Base-by-base conservation (phyloP, 2,113 vertebrate genomes). In the Rana temporaria region DNA sequence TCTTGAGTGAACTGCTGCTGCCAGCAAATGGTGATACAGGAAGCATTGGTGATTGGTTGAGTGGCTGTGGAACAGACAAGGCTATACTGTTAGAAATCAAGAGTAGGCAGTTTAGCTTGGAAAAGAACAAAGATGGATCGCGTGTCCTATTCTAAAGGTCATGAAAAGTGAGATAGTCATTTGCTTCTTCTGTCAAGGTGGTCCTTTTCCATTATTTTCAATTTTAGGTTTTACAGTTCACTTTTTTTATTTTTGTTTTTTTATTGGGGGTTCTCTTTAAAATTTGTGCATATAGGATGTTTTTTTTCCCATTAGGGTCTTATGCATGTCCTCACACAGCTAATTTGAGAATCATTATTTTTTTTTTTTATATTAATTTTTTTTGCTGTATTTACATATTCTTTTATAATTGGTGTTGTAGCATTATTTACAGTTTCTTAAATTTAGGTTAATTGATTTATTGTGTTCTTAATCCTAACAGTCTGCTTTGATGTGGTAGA, bases 21-120 rank as follows among this genome's bases (percentile, higher is more conserved):
- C 93, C 94, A 96, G 94, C 98, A 99, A 99, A 99, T 99, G 97
- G 97, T 93, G 91, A 92, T 92, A 93, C 92, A 94, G 93, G 95
- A 94, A 95, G 90, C 86, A 19, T 86, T 90, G 90, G 90, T 92
- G 89, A 87, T 87, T 89, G 86, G 86, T 87, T 82, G 72, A 85
- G 86, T 91, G 90, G 84, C 85, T 81, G 89, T 82, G 67, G 86
- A 89, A 89, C 89, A 90, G 90, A 88, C 88, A 93, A 95, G 93
- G 87, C 94, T 92, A 93, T 91, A 75, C 90, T 92, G 90, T 94
- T 90, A 90, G 89, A 90, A 93, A 91, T 90, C 90, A 92, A 90
- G 91, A 95, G 92, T 92, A 91, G 92, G 89, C 89, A 89, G 90
- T 91, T 87, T 87, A 57, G 60, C 84, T 75, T 82, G 84, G 84